Evolutionary conservation across 1,140 invertebrate species (phyloP), one percentile per base, ranked within the genome.

Genomic region (Heliconius hermathena): DNA sequence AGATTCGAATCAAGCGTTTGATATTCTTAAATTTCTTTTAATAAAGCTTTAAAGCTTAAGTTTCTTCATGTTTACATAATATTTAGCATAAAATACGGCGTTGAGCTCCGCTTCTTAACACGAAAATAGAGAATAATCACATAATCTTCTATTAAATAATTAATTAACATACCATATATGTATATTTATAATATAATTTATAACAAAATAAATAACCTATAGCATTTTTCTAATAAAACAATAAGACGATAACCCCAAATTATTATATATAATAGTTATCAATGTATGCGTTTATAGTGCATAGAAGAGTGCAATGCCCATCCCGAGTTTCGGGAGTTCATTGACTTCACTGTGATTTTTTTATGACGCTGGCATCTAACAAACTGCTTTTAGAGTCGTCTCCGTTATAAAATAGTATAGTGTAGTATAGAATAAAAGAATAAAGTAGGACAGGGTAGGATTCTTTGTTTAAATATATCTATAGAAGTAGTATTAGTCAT

Each of bases 271-370:
- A 33, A 73, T 73, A 36, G 52, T 80, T 80, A 80, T 80, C 79
- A 66, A 57, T 26, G n/a, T 41, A 74, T 71, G 77, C 70, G 74
- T 74, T 26, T 78, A 78, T 33, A 71, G 79, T 77, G 74, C 73
- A 78, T 73, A 66, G 84, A 84, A 66, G 84, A 86, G 84, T 86
- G 84, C 84, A 84, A 80, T 84, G 84, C 38, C 84, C 84, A 84
- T 82, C 73, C 73, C 76, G 78, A 73, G 74, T 85, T 84, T 84
- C 79, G 82, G 82, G 71, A 72, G 84, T 80, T 80, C 84, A 71
- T 79, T 83, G 83, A 83, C 77, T 81, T 81, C 76, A 76, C 83
- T 82, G 84, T 86, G 84, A 86, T 86, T 86, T 86, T 85, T 85
- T 84, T 86, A 86, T 86, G 84, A 86, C 82, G 71, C 60, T 66